These are phyloP conservation scores for Corythornis madagascariensis DNA, from an alignment of 2,113 vertebrate genomes.

Conservation along the genomic window DNA sequence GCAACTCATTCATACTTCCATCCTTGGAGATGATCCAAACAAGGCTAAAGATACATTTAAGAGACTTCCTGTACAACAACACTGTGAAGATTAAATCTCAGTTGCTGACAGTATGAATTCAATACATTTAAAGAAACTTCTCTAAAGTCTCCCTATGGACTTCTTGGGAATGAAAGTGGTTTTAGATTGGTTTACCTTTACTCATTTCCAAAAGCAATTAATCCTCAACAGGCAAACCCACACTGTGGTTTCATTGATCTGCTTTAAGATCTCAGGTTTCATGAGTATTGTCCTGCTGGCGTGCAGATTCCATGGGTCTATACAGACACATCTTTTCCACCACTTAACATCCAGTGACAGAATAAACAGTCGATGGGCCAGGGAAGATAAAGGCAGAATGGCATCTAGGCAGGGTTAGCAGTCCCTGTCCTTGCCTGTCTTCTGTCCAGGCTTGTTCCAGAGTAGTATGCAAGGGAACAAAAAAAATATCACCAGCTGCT, in stretches of 20 bases:
- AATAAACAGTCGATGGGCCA: neutral
- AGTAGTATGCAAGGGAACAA: neutral
- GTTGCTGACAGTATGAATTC: neutral
- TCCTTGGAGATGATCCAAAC: constrained; percentile 30
- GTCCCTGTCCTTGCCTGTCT: neutral
- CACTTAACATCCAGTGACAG: neutral
- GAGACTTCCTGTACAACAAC: neutral
- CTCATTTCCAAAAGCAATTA: constrained; percentile 25
- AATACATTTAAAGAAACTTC: neutral
- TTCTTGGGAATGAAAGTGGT: neutral
- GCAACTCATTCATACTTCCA: neutral
- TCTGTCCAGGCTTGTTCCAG: neutral
- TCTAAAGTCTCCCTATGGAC: neutral
- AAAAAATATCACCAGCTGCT: neutral
- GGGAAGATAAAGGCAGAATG: neutral
- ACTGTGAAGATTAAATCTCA: constrained; percentile 6
- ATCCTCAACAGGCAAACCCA: neutral
- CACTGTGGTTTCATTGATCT: neutral
- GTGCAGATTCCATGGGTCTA: neutral
- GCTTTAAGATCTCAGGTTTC: constrained; percentile 8
- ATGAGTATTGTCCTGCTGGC: neutral
- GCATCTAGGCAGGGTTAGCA: neutral
- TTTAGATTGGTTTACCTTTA: constrained; percentile 23
- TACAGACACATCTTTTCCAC: neutral
- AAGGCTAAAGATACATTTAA: constrained; percentile 15